Percentiles rank a stretch among this genome's conserved stretches.
phyloP scores from a whole-genome alignment of 2,797 vertebrate genomes.

The Acanthornis magna region DNA sequence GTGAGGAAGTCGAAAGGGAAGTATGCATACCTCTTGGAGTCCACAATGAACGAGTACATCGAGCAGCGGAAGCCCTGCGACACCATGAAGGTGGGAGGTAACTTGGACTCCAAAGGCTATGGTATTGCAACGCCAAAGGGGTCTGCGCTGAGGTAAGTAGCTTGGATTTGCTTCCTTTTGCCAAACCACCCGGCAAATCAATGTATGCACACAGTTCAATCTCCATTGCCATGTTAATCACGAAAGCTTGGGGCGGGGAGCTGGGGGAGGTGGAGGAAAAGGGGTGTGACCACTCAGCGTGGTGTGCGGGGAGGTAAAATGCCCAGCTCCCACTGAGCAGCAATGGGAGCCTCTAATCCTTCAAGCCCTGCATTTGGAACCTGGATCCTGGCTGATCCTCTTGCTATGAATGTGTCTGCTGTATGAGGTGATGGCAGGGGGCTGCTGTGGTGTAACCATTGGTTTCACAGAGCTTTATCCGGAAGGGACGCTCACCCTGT shows the following conservation, averaged over 20 bases:
- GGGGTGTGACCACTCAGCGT: neutral
- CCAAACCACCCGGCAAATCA: constrained; percentile 29
- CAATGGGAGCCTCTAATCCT: constrained; percentile 25
- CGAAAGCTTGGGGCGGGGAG: neutral
- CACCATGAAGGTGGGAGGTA: constrained; percentile 99
- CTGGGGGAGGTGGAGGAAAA: neutral
- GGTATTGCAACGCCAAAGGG: constrained; percentile 98
- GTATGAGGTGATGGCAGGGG: constrained; percentile 40
- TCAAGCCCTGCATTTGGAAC: constrained; percentile 63
- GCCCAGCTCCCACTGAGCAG: neutral
- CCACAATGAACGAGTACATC: constrained; percentile 99
- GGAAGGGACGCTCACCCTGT: neutral
- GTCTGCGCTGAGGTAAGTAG: constrained; percentile 91
- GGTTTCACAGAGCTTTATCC: constrained; percentile 55
- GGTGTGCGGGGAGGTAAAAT: neutral
- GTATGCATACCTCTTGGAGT: constrained; percentile 98
- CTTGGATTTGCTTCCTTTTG: constrained; percentile 64
- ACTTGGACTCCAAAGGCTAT: constrained; percentile 99
- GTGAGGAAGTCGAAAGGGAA: constrained; percentile 98
- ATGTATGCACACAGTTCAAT: constrained; percentile 48
- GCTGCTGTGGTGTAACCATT: constrained; percentile 55
- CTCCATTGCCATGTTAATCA: constrained; percentile 51
- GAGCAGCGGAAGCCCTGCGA: constrained; percentile 97
- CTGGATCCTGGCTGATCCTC: constrained; percentile 41
- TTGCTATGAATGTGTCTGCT: constrained; percentile 54